Percentiles rank a stretch among this genome's conserved stretches.
These are phyloP conservation scores for Darevskia nairensis DNA, from an alignment of 2,797 vertebrate species.

Conservation along the genomic window DNA sequence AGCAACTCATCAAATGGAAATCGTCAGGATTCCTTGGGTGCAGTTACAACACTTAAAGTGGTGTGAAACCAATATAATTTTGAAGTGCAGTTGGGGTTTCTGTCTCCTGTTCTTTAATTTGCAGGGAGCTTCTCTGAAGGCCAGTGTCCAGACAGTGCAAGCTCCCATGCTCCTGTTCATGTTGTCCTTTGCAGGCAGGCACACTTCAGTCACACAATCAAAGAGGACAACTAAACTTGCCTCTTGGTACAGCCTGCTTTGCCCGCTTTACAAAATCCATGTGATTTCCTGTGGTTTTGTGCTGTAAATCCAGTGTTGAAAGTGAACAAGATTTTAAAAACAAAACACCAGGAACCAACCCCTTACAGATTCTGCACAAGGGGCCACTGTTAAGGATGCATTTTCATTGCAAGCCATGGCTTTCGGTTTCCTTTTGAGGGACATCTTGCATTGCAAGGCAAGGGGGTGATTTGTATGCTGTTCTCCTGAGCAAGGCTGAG, in stretches of 20 bases:
- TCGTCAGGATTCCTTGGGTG: background rate
- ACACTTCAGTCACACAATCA: background rate
- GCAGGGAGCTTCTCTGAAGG: background rate
- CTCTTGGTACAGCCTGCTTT: background rate
- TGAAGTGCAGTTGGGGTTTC: background rate
- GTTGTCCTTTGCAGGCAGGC: background rate
- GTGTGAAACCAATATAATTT: background rate
- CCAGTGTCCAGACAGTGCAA: background rate
- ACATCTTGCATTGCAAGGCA: background rate
- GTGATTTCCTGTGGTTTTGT: slow-evolving; percentile 17
- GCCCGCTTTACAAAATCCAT: background rate
- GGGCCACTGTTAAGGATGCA: background rate
- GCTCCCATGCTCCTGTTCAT: background rate
- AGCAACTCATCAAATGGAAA: background rate
- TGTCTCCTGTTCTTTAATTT: background rate
- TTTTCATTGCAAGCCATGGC: background rate
- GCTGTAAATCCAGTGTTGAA: slow-evolving; percentile 3
- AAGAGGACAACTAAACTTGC: slow-evolving; percentile 1
- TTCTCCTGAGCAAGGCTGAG: background rate
- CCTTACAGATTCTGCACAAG: background rate
- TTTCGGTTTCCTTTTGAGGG: background rate
- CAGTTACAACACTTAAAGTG: background rate
- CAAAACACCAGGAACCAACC: background rate
- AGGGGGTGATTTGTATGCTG: background rate
- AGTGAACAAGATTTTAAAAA: background rate